Base-by-base conservation (phyloP, 2,888 invertebrate species). In the Malthinus flaveolus region DNA sequence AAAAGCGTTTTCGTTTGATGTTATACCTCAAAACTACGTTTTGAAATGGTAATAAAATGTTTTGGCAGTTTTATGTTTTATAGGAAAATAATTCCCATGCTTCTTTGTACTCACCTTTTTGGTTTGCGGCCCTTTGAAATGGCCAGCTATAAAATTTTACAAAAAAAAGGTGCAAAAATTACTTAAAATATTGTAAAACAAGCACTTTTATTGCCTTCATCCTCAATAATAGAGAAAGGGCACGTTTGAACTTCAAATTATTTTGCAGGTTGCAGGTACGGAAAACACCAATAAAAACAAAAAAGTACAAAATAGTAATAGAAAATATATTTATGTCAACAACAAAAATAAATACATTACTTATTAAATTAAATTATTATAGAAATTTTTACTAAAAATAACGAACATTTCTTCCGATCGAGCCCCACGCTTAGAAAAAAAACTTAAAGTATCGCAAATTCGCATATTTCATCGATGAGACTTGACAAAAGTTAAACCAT, bases 341-440 rank as follows among this genome's bases (percentile, higher is more conserved):
- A 58, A 58, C 58, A 58, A 58, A 58, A 58, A 58, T 58, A 58
- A 58, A 58, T 58, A 58, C 58, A 58, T 53, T 23, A 42, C 23
- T 48, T 47, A 48, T 58, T 52, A 58, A 58, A 58, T 53, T 58
- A 58, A 53, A 32, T 45, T 36, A 23, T 12, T 12, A 31, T 12
- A 50, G n/a, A 32, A 42, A 31, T 31, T 31, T 10, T 36, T 3
- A 36, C 36, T 46, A 7, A 42, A 42, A 42, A 42, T 15, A 42
- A 13, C 23, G 9, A 42, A 42, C 9, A 42, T 13, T 42, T 42
- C 23, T 15, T 42, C 8, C 6, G 12, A 15, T 23, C n/a, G n/a
- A 15, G 15, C 9, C 3, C 10, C 10, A 10, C n/a, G n/a, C 35
- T 7, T 31, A n/a, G 10, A 46, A 47, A 45, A 44, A 9, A 33